These are phyloP conservation scores for Rhynchotus rufescens DNA, from an alignment of 2,797 vertebrate genomes.

Conservation along the genomic window DNA sequence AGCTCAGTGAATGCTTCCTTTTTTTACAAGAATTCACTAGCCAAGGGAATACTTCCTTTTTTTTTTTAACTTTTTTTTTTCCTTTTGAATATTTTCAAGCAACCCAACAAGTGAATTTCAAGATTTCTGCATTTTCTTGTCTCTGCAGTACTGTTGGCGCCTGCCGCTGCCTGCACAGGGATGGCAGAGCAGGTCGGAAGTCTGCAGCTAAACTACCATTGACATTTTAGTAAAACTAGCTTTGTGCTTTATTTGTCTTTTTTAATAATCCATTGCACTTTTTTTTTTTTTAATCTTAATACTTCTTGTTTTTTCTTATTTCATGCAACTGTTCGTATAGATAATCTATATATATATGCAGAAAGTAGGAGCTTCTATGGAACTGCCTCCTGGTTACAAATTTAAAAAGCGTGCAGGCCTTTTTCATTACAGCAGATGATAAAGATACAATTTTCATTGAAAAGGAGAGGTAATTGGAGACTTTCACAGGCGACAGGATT, in stretches of 20 bases:
- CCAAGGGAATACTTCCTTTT: no score
- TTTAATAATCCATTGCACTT: neutral
- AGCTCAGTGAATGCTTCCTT: neutral
- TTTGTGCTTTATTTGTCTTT: constrained; percentile 4
- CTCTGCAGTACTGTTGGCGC: no score
- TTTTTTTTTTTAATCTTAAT: neutral
- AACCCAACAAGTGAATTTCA: neutral
- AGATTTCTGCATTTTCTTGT: neutral
- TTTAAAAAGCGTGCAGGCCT: neutral
- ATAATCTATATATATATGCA: neutral
- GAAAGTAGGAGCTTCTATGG: neutral
- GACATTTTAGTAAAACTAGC: neutral
- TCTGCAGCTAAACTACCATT: neutral
- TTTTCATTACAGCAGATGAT: neutral
- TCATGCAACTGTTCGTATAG: neutral
- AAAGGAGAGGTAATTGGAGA: neutral
- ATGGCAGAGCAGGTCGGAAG: no score
- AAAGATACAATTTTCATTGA: neutral
- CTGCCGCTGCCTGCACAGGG: no score
- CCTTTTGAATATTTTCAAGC: neutral
- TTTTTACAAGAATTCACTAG: no score
- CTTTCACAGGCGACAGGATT: neutral
- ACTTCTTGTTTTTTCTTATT: neutral
- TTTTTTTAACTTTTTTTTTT: neutral
- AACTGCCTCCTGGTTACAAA: neutral